Evolutionary conservation across 2,113 vertebrate genomes (phyloP).

Genomic region (Castor canadensis): DNA sequence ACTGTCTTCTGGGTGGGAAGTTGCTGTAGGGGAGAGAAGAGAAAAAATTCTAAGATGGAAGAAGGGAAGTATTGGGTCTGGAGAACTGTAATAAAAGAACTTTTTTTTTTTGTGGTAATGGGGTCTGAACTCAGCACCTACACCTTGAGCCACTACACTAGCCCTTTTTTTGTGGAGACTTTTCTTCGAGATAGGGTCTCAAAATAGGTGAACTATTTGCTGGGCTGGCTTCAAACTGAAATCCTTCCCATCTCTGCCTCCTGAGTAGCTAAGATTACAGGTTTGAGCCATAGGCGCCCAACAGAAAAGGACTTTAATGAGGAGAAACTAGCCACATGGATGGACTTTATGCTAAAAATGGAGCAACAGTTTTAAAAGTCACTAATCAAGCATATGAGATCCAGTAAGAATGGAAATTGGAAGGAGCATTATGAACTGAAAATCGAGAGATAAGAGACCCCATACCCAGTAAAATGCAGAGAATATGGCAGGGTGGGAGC

Average conservation of each 20-base stretch:
- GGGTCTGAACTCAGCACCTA: too few species aligned
- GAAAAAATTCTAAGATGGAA: constrained; percentile 41
- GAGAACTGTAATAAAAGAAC: constrained; percentile 36
- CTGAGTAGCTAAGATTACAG: too few species aligned
- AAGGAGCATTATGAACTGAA: constrained; percentile 31
- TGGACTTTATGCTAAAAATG: constrained; percentile 49
- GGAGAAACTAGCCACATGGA: neutral
- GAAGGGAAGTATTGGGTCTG: neutral
- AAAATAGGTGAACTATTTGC: too few species aligned
- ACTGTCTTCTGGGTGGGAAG: constrained; percentile 77
- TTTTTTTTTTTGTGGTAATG: neutral
- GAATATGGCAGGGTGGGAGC: neutral
- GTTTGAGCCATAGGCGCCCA: too few species aligned
- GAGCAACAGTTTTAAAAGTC: constrained; percentile 4
- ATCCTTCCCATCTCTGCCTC: too few species aligned
- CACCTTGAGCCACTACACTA: too few species aligned
- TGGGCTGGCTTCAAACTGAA: too few species aligned
- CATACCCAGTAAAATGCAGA: constrained; percentile 35
- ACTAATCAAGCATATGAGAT: constrained; percentile 32
- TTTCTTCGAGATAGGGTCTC: too few species aligned
- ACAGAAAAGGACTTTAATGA: constrained; percentile 22
- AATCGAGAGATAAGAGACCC: neutral
- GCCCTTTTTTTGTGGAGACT: too few species aligned
- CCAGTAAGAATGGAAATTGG: constrained; percentile 17
- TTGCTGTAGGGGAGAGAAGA: constrained; percentile 61